phyloP scores from a whole-genome alignment of 2,113 vertebrate species.

The Glaucidium brasilianum region DNA sequence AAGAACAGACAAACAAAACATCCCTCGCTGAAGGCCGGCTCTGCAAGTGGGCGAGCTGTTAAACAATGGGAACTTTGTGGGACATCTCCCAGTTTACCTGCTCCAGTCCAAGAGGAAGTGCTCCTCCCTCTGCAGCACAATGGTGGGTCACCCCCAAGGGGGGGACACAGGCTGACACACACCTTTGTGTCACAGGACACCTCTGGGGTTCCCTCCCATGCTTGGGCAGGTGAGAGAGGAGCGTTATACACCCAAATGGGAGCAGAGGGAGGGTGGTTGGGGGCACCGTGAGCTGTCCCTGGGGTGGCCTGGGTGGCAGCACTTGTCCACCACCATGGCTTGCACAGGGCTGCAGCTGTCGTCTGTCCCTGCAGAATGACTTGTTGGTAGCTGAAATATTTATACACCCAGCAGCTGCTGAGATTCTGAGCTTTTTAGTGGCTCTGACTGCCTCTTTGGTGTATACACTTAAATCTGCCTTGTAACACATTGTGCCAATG shows the following conservation, averaged over 20 bases:
- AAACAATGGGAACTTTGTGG: not conserved
- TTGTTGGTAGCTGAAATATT: not conserved
- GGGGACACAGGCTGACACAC: not conserved
- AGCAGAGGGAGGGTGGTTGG: not conserved
- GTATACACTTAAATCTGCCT: not conserved
- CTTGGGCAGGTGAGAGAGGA: not conserved
- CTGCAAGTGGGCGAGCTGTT: not conserved
- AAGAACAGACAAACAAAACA: not conserved
- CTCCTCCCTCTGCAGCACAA: not conserved
- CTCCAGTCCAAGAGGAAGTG: not conserved
- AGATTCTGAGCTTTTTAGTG: not conserved
- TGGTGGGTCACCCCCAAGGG: not conserved
- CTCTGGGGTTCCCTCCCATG: not conserved
- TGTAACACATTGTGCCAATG: not conserved
- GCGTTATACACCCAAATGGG: accelerated
- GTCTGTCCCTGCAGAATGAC: not conserved
- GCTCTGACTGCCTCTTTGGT: not conserved
- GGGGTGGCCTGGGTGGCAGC: too few species aligned
- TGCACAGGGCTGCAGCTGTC: not conserved
- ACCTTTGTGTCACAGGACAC: not conserved
- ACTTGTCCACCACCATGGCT: not conserved
- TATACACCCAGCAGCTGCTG: not conserved
- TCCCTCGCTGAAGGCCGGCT: not conserved
- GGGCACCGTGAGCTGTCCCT: accelerated
- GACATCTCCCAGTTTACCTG: not conserved